A percentile compares a stretch with the other conserved stretches of the same genome.
phyloP scores from a whole-genome alignment of 2,797 vertebrate genomes.

The Luscinia luscinia region DNA sequence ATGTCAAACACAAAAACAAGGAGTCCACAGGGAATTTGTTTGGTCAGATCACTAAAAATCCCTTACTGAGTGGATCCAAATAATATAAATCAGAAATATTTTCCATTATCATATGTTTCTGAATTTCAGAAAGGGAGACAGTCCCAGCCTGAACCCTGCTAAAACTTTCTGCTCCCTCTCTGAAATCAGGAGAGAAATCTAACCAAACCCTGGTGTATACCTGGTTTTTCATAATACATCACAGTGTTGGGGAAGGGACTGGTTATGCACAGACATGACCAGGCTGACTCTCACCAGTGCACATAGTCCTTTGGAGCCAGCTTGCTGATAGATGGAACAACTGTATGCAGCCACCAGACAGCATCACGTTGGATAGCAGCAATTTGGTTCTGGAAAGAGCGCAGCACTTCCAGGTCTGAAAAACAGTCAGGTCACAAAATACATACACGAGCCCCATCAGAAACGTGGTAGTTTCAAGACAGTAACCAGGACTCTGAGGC shows the following conservation, averaged over 20 bases:
- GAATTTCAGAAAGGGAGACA: neutral
- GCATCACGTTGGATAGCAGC: constrained; percentile 95
- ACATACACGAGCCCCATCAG: neutral
- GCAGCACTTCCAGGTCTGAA: constrained; percentile 91
- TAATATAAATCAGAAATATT: neutral
- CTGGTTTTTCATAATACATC: rapidly evolving
- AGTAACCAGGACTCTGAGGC: neutral
- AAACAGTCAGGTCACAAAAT: constrained; percentile 34
- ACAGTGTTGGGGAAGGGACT: neutral
- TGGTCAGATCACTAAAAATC: neutral
- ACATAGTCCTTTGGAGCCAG: constrained; percentile 93
- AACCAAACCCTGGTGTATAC: neutral
- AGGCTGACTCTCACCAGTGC: constrained; percentile 85
- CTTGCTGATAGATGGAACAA: constrained; percentile 96
- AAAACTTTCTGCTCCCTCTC: neutral
- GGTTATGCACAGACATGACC: neutral
- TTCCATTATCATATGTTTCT: neutral
- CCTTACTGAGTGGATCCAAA: neutral
- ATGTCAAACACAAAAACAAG: neutral
- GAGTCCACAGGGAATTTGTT: neutral
- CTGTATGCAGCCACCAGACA: constrained; percentile 98
- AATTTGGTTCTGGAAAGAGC: constrained; percentile 97
- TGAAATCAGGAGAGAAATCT: neutral
- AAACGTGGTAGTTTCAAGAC: neutral
- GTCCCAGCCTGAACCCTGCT: neutral